phyloP scores from a whole-genome alignment of 2,113 vertebrate genomes.

The Athene cunicularia region DNA sequence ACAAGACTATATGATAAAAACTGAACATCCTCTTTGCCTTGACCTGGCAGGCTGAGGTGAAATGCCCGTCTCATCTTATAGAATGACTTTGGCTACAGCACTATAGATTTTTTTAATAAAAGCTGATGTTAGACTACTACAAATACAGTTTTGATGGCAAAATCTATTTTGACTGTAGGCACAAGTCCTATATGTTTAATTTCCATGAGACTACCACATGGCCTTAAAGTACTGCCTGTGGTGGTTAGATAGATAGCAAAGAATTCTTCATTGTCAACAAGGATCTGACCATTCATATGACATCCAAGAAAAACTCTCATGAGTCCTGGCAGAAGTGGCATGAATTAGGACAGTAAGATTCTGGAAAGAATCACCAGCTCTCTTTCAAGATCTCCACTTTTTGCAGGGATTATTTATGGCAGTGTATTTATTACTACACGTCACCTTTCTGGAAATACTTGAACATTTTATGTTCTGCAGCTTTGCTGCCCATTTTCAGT shows the following conservation, averaged over 20 bases:
- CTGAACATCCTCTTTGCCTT: neutral
- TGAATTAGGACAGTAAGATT: neutral
- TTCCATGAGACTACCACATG: neutral
- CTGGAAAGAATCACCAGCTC: neutral
- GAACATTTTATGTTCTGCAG: constrained; percentile 19
- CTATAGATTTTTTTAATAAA: constrained; percentile 39
- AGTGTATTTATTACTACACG: neutral
- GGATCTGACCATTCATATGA: neutral
- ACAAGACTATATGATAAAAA: neutral
- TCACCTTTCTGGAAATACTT: constrained; percentile 11
- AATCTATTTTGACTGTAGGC: constrained; percentile 39
- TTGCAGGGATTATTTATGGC: neutral
- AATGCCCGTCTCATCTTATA: neutral
- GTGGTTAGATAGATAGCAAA: neutral
- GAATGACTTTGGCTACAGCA: neutral
- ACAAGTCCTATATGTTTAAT: neutral
- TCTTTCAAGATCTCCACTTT: neutral
- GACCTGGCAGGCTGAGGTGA: neutral
- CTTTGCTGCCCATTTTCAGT: neutral
- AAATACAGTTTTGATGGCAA: constrained; percentile 51
- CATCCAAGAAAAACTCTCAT: neutral
- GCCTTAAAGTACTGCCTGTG: neutral
- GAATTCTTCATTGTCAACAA: neutral
- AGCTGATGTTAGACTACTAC: constrained; percentile 30
- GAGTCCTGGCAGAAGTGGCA: neutral